A percentile compares a stretch with the other conserved stretches of the same genome.
Conservation (phyloP, 1,140 invertebrate genomes). For the Drosophila saltans region DNA sequence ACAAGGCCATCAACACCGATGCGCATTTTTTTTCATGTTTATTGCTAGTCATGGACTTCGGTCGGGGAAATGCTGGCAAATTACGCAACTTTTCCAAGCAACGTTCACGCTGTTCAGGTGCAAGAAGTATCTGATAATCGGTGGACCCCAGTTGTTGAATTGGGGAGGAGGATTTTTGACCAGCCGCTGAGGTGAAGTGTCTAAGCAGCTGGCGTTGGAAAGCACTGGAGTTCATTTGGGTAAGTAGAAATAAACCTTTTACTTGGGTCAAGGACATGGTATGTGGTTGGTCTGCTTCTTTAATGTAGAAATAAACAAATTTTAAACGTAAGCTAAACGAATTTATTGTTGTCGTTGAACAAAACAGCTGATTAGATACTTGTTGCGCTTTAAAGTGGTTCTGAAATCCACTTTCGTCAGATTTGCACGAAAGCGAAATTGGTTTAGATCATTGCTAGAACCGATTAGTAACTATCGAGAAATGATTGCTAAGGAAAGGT, state of each 20-base stretch:
- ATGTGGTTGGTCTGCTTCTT: neutral
- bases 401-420: neutral
- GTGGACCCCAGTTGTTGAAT: neutral
- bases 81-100: constrained; percentile 54
- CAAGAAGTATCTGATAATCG: constrained; percentile 24
- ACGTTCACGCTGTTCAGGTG: constrained; percentile 33
- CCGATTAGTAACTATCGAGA: no score
- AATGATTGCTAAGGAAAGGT: no score
- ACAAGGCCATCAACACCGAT: constrained; percentile 58
- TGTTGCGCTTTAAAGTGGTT: constrained; percentile 2
- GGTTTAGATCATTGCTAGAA: neutral
- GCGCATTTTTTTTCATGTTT: constrained; percentile 49
- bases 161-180: neutral
- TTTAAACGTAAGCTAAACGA: neutral
- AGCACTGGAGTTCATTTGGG: neutral
- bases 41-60: constrained; percentile 26
- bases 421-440: neutral
- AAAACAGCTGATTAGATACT: neutral
- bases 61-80: constrained; percentile 45
- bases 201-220: neutral
- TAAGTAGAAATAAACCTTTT: neutral
- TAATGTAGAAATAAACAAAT: neutral
- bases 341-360: neutral
- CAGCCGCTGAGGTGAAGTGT: neutral
- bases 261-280: neutral